Evolutionary conservation across 1,140 invertebrate species (phyloP).

Genomic region (Drosophila malerkotliana): DNA sequence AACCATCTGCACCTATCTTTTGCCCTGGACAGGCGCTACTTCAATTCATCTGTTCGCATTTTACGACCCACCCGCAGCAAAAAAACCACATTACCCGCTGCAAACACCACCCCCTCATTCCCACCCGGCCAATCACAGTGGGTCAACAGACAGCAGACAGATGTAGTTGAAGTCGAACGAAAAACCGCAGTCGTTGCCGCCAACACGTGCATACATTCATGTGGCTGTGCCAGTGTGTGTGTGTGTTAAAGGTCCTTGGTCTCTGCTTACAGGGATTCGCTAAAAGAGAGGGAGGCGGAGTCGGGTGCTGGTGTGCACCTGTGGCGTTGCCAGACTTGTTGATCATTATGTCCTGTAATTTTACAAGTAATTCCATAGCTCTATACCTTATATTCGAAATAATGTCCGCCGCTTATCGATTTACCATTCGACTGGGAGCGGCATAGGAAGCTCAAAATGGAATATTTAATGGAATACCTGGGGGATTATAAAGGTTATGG

Average conservation of each 20-base stretch:
- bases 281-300: constrained; percentile 3
- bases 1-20: constrained; percentile 60
- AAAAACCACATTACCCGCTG: constrained; percentile 1
- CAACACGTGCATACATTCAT: constrained; percentile 51
- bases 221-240: not conserved
- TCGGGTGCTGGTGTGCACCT: constrained; percentile 9
- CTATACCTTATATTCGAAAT: constrained; percentile 30
- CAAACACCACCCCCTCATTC: constrained; percentile 1
- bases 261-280: constrained; percentile 22
- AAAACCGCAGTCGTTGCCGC: constrained; percentile 47
- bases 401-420: constrained; percentile 31
- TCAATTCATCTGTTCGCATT: constrained; percentile 68
- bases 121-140: constrained; percentile 46
- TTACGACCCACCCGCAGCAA: constrained; percentile 44
- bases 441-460: constrained; percentile 23
- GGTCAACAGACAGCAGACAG: constrained; percentile 60
- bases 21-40: constrained; percentile 35
- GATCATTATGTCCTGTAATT: constrained; percentile 25
- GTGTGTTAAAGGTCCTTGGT: constrained; percentile 54
- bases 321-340: constrained; percentile 57
- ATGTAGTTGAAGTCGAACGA: constrained; percentile 27
- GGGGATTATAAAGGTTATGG: constrained; percentile 28
- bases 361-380: constrained; percentile 40
- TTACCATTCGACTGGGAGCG: constrained; percentile 36
- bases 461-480: constrained; percentile 42